Evolutionary conservation across 2,113 vertebrate species (phyloP), one percentile per base, ranked within the genome.

Genomic region (Sapayoa aenigma): DNA sequence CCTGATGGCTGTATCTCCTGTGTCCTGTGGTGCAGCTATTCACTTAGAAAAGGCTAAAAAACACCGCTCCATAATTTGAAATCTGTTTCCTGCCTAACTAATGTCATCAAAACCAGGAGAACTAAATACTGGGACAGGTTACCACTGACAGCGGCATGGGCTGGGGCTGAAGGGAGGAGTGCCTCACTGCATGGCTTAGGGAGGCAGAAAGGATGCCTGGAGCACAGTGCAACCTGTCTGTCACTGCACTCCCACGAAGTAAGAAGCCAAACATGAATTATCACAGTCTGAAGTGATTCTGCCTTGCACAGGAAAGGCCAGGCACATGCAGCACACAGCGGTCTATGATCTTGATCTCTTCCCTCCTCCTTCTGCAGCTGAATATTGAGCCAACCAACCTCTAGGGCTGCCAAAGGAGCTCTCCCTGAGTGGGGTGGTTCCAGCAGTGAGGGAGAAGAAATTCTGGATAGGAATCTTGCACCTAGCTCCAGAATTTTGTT

Each of bases 281-380:
- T 6, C 11, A 30, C 27, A 49, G 41, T 13, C 72, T 66, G 31
- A 75, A 30, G 49, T 55, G 71, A 35, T 35, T 33, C 37, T 75
- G 53, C 9, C 30, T 65, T 76, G 46, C 46, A 87, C 59, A 81
- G 53, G 25, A 56, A 74, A 87, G 14, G 19, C 7, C 53, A 65
- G 30, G 9, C 16, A 42, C 9, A 2, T 39, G 35, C 19, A 27
- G 21, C 19, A 7, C 11, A 2, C 0, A 0, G 2, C 1, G 5
- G 4, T 62, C n/a, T 42, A 2, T 25, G 23, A n/a, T 25, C 2
- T 2, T 23, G 23, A n/a, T 22, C 3, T 2, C 18, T 20, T 21
- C 23, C 9, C 55, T 4, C 9, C 23, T 80, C 22, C 35, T 53
- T 49, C 19, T 52, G 31, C 12, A 46, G 35, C 1, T 31, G n/a